Percentiles rank a stretch among this genome's conserved stretches.
These are phyloP conservation scores for Liopterus haemorrhoidalis DNA, from an alignment of 2,888 invertebrate genomes.

Conservation along the genomic window DNA sequence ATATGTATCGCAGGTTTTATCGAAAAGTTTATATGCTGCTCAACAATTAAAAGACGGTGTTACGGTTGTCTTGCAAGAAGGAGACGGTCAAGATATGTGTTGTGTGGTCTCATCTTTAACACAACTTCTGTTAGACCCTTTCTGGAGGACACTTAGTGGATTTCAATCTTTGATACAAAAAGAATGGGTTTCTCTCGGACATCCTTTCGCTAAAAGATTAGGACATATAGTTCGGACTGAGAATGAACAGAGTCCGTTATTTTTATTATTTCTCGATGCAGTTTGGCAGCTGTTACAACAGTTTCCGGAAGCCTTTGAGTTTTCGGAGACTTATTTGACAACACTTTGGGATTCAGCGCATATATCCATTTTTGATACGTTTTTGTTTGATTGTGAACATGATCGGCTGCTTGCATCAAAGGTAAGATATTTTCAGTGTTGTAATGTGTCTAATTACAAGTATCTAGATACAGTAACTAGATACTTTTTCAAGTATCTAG, in stretches of 20 bases:
- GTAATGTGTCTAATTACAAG: no score
- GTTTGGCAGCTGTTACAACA: slow-evolving; percentile 87
- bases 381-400: slow-evolving; percentile 81
- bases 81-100: slow-evolving; percentile 81
- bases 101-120: slow-evolving; percentile 81
- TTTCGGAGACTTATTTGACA: slow-evolving; percentile 86
- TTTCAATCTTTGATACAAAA: slow-evolving; percentile 89
- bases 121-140: slow-evolving; percentile 80
- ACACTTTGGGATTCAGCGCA: slow-evolving; percentile 87
- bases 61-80: slow-evolving; percentile 84
- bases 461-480: no score
- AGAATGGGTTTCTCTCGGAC: slow-evolving; percentile 91
- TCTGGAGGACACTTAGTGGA: slow-evolving; percentile 74
- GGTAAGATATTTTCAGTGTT: slow-evolving; percentile 47
- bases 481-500: no score
- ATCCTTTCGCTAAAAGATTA: slow-evolving; percentile 61
- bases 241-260: slow-evolving; percentile 72
- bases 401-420: slow-evolving; percentile 65
- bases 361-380: slow-evolving; percentile 85
- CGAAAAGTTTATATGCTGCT: slow-evolving; percentile 68
- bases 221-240: slow-evolving; percentile 61
- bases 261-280: slow-evolving; percentile 88
- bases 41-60: slow-evolving; percentile 55
- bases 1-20: slow-evolving; percentile 70
- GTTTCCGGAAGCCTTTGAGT: slow-evolving; percentile 84